These are phyloP conservation scores for Bradypus variegatus DNA, from an alignment of 2,797 vertebrate genomes.

Conservation along the genomic window DNA sequence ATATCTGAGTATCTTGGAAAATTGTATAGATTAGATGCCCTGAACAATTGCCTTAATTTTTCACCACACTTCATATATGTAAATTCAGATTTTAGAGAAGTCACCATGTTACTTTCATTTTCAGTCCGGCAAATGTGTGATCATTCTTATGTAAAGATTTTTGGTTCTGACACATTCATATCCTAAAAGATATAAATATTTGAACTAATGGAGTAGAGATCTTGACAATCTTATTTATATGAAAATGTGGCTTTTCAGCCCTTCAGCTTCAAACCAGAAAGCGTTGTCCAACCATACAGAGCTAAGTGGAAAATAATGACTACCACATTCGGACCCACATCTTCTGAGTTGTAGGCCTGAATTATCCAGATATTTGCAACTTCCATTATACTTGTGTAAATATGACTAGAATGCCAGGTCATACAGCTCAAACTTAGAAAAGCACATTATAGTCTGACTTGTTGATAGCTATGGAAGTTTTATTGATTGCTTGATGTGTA, in stretches of 20 bases:
- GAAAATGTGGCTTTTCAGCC: slow-evolving; percentile 40
- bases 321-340: not conserved
- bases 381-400: slow-evolving; percentile 17
- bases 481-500: slow-evolving; percentile 89
- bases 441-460: slow-evolving; percentile 61
- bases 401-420: not conserved
- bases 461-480: slow-evolving; percentile 76
- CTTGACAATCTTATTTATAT: slow-evolving; percentile 9
- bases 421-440: slow-evolving; percentile 28
- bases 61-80: slow-evolving; percentile 33
- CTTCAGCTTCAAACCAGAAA: not conserved
- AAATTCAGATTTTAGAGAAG: slow-evolving; percentile 55
- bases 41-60: not conserved
- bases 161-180: slow-evolving; percentile 28
- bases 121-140: slow-evolving; percentile 56
- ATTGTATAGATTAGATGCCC: not conserved
- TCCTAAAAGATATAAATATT: slow-evolving; percentile 42
- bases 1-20: not conserved
- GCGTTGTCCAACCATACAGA: slow-evolving; percentile 13
- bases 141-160: slow-evolving; percentile 48
- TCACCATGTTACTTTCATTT: slow-evolving; percentile 64
- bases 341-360: not conserved
- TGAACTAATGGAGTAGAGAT: not conserved
- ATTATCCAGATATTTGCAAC: slow-evolving; percentile 15
- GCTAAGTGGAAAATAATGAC: slow-evolving; percentile 26